Conservation (phyloP, 2,888 invertebrate genomes). For the Polyommatus iphigenia region DNA sequence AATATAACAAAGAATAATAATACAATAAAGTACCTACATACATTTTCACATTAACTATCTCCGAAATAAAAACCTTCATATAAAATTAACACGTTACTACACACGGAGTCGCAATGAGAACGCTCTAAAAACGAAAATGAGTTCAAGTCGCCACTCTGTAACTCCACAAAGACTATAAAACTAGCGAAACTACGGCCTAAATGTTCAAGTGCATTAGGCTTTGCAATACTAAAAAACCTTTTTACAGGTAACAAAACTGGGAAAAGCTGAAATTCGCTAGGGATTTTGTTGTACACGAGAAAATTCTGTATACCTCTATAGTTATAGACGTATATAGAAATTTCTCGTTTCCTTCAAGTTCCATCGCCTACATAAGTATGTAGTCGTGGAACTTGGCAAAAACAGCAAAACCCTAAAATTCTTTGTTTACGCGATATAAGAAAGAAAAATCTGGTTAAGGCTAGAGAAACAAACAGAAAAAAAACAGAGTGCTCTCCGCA, state of each 20-base stretch:
- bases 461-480: no score
- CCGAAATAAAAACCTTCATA: not conserved
- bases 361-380: no score
- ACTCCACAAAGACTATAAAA: conserved; percentile 21
- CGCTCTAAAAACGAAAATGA: conserved; percentile 15
- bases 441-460: no score
- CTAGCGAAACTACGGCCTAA: conserved; percentile 31
- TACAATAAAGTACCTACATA: no score
- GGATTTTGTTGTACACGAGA: conserved; percentile 11
- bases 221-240: conserved; percentile 34
- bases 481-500: no score
- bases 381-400: no score
- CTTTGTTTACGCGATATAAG: no score
- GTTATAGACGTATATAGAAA: no score
- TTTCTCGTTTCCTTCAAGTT: no score
- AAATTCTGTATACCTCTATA: not conserved
- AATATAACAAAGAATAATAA: no score
- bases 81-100: conserved; percentile 5
- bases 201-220: conserved; percentile 33
- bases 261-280: conserved; percentile 3
- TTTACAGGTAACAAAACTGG: conserved; percentile 28
- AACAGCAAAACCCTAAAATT: no score
- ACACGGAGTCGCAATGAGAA: not conserved
- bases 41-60: not conserved
- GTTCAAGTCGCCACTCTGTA: conserved; percentile 10